phyloP scores from a whole-genome alignment of 30 jellyfish, hydroid and myxozoan genomes.

The Aurelia sp. region DNA sequence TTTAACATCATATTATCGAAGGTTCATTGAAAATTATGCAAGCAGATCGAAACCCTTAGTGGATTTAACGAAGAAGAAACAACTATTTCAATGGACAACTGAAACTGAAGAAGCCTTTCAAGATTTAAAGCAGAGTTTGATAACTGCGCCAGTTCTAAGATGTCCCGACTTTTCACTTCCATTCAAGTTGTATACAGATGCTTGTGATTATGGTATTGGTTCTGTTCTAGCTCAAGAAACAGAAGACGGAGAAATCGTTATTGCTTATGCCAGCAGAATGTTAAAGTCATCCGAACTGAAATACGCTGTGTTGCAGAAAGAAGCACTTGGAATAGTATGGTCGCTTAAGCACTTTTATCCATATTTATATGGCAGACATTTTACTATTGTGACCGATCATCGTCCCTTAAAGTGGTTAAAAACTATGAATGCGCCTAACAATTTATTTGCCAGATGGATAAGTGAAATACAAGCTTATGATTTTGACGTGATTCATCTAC shows the following conservation, averaged over 20 bases:
- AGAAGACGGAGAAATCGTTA: constrained; percentile 48
- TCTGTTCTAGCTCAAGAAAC: constrained; percentile 63
- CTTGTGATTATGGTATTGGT: constrained; percentile 65
- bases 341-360: constrained; percentile 59
- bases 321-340: constrained; percentile 68
- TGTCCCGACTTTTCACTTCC: constrained; percentile 47
- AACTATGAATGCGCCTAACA: constrained; percentile 61
- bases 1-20: constrained; percentile 54
- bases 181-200: constrained; percentile 59
- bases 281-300: constrained; percentile 39
- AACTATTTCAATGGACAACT: constrained; percentile 10
- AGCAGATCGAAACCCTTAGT: constrained; percentile 28
- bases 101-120: background rate
- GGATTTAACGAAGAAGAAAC: constrained; percentile 44
- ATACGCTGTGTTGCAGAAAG: constrained; percentile 56
- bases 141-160: constrained; percentile 52
- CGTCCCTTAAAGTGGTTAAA: constrained; percentile 66
- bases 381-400: constrained; percentile 51
- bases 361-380: constrained; percentile 62
- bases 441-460: constrained; percentile 74
- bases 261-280: constrained; percentile 61
- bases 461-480: constrained; percentile 66
- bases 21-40: constrained; percentile 51
- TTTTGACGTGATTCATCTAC: constrained; percentile 50
- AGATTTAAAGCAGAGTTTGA: constrained; percentile 20